Base-by-base conservation (phyloP, 1,140 invertebrate species). In the Streblospio benedicti region DNA sequence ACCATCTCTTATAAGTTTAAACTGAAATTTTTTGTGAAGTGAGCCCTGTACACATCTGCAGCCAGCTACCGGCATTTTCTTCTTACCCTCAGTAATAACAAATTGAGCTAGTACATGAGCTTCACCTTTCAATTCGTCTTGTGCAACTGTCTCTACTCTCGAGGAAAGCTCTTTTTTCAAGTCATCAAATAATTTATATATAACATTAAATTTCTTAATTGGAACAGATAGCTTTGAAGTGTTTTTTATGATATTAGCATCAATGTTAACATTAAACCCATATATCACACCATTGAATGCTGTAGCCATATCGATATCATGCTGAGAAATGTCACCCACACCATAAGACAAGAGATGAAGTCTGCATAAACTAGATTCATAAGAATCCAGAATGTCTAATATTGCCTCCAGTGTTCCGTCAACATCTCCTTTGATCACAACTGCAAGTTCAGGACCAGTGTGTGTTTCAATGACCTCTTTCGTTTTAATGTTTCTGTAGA, bases 111-210 rank as follows among this genome's bases (percentile, higher is more conserved):
- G 71, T 16, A 97, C 87, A 65, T 85, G 85, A 2, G 92, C 93
- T 82, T 93, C 87, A 3, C 93, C 90, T 85, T 76, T 62, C 41
- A 86, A 59, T 71, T 93, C 86, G 76, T 96, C 91, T 20, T 84
- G 81, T 59, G 86, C 81, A 45, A 83, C 69, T 20, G 75, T 62
- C 1, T 91, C 91, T 65, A 97, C 77, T 68, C 82, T 79, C n/a
- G 73, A 78, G 65, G 81, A 87, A 20, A 97, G 83, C 76, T 91
- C 85, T 51, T 83, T 79, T 71, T 90, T 91, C 0, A 97, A 69
- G 76, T 93, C 87, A 71, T 96, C 91, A 9, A 97, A 83, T 41
- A 97, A 77, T 67, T 87, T 87, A 76, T 97, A 97, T 64, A 97
- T 96, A 9, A 97, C 83, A 76, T 93, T 94, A 73, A 85, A 84